These are phyloP conservation scores for Uloborus plumipes DNA, from an alignment of 2,888 invertebrate species.

Conservation along the genomic window DNA sequence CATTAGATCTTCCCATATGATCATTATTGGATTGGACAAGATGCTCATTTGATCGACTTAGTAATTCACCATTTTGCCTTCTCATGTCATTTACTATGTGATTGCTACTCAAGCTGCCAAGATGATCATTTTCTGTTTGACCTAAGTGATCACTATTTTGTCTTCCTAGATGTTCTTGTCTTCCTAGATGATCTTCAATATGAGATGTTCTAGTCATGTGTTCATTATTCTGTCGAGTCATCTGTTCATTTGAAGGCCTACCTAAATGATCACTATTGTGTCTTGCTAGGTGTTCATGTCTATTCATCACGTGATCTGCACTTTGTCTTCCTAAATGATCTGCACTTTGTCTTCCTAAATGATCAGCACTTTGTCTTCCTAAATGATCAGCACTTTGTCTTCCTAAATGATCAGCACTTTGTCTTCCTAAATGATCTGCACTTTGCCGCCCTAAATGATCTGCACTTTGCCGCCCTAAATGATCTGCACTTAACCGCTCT, in stretches of 20 bases:
- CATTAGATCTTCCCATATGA: conserved; percentile 43
- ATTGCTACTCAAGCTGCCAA: conserved; percentile 51
- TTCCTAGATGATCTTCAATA: conserved; percentile 41
- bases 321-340: conserved; percentile 36
- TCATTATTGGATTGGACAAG: conserved; percentile 33
- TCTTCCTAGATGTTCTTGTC: conserved; percentile 35
- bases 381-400: conserved; percentile 10
- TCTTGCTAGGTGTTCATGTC: not conserved
- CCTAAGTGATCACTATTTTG: conserved; percentile 38
- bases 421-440: conserved; percentile 31
- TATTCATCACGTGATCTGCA: conserved; percentile 29
- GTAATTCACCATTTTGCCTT: conserved; percentile 35
- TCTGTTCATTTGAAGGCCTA: conserved; percentile 36
- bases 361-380: conserved; percentile 24
- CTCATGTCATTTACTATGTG: conserved; percentile 53
- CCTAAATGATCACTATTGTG: conserved; percentile 31
- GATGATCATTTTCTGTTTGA: conserved; percentile 40
- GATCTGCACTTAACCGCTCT: conserved; percentile 30
- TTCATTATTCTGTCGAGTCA: conserved; percentile 30
- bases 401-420: conserved; percentile 6
- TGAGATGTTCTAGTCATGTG: conserved; percentile 35
- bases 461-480: conserved; percentile 31
- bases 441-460: conserved; percentile 28
- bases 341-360: conserved; percentile 19
- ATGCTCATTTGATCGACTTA: conserved; percentile 42